These are phyloP conservation scores for Disparrhopalites patrizii DNA, from an alignment of 2,888 invertebrate genomes.

Conservation along the genomic window DNA sequence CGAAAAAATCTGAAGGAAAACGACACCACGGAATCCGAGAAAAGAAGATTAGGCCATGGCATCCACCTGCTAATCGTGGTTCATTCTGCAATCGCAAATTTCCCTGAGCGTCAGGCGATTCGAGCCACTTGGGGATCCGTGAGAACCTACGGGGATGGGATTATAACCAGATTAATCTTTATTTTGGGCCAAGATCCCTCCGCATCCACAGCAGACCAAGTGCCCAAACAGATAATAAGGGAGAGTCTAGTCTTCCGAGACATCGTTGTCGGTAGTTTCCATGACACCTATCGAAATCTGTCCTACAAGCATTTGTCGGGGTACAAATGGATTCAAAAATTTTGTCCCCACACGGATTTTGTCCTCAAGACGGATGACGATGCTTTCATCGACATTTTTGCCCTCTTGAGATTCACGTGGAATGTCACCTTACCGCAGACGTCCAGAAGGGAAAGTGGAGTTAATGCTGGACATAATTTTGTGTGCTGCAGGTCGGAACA, in stretches of 20 bases:
- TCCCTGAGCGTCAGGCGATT: constrained; percentile 49
- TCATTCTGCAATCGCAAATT: constrained; percentile 49
- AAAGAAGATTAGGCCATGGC: constrained; percentile 28
- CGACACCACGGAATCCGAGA: constrained; percentile 5
- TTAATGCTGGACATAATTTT: too few species aligned
- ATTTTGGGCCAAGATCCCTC: constrained; percentile 34
- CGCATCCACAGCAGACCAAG: constrained; percentile 15
- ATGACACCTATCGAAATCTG: constrained; percentile 49
- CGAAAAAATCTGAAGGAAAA: not conserved
- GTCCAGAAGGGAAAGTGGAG: too few species aligned
- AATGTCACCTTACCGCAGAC: too few species aligned
- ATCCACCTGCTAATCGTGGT: constrained; percentile 49
- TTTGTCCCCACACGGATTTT: constrained; percentile 46
- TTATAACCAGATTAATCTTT: constrained; percentile 47
- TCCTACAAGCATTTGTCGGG: constrained; percentile 49
- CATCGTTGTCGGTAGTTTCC: constrained; percentile 46
- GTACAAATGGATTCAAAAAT: constrained; percentile 48
- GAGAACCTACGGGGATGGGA: constrained; percentile 36
- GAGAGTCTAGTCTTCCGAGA: constrained; percentile 48
- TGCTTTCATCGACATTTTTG: constrained; percentile 49
- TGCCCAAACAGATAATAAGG: constrained; percentile 40
- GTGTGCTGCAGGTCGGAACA: too few species aligned
- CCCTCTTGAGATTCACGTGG: constrained; percentile 45
- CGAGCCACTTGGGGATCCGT: constrained; percentile 50
- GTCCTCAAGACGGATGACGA: constrained; percentile 50